phyloP scores from a whole-genome alignment of 2,797 vertebrate species.

The Pangasius sanitwongsei region DNA sequence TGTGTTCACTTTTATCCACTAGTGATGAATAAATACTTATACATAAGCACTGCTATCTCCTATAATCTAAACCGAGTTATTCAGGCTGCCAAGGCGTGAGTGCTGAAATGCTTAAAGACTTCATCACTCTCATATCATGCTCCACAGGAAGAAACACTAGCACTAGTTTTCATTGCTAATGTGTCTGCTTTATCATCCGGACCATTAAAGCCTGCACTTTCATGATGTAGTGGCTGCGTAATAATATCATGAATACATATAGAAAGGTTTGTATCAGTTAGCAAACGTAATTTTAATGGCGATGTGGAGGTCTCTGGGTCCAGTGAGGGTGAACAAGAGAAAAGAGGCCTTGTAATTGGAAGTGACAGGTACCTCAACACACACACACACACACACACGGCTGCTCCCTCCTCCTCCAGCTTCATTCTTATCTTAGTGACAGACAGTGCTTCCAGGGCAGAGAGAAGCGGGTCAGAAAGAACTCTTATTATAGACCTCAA shows the following conservation, averaged over 20 bases:
- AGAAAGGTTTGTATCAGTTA: constrained; percentile 2
- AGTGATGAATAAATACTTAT: neutral
- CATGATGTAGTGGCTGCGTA: neutral
- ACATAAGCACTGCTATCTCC: neutral
- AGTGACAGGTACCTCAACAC: constrained; percentile 48
- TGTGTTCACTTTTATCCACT: neutral
- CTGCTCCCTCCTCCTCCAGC: constrained; percentile 63
- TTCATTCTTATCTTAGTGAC: constrained; percentile 57
- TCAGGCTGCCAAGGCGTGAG: constrained; percentile 22
- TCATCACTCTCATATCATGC: constrained; percentile 11
- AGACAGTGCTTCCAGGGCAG: constrained; percentile 59
- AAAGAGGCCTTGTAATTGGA: constrained; percentile 35
- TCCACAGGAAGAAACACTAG: constrained; percentile 25
- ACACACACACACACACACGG: constrained; percentile 35
- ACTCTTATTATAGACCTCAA: constrained; percentile 56
- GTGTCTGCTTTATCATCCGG: constrained; percentile 1
- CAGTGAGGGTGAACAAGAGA: neutral
- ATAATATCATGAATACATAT: neutral
- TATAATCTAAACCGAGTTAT: constrained; percentile 31
- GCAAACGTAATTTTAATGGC: neutral
- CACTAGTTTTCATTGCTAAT: neutral
- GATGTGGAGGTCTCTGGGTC: neutral
- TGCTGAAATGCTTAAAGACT: constrained; percentile 27
- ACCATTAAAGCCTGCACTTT: constrained; percentile 14
- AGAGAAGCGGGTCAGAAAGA: constrained; percentile 52